Evolutionary conservation across 2,888 invertebrate species (phyloP).

Genomic region (Cheilosia urbana): DNA sequence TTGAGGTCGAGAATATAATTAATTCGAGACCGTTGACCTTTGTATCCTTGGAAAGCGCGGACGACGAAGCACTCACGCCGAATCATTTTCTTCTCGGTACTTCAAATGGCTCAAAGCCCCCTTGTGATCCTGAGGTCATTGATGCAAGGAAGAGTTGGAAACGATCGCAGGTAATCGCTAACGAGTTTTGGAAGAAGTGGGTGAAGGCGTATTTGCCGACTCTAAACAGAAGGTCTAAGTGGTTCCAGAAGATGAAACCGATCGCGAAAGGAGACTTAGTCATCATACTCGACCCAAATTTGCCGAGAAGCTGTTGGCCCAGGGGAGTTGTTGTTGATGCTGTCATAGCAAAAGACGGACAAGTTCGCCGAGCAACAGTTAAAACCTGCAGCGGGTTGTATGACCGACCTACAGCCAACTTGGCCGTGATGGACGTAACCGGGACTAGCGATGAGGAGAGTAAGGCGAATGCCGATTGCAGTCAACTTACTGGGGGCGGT

Average conservation of each 20-base stretch:
- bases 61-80: constrained; percentile 56
- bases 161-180: constrained; percentile 9
- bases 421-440: constrained; percentile 1
- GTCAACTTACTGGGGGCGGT: constrained; percentile 29
- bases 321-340: too few relatives aligned
- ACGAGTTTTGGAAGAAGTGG: constrained; percentile 40
- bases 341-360: not conserved
- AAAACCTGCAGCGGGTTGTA: not conserved
- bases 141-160: constrained; percentile 29
- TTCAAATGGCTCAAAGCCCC: constrained; percentile 33
- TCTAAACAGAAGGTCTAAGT: constrained; percentile 60
- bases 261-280: constrained; percentile 61
- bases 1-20: constrained; percentile 53
- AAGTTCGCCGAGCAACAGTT: constrained; percentile 7
- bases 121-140: not conserved
- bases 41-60: constrained; percentile 11
- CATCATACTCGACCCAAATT: constrained; percentile 15
- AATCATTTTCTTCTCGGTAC: constrained; percentile 72
- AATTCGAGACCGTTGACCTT: constrained; percentile 57
- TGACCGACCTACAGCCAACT: constrained; percentile 8
- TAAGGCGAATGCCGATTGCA: constrained; percentile 10
- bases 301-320: constrained; percentile 1
- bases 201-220: constrained; percentile 73
- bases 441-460: not conserved
- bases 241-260: constrained; percentile 49